A percentile compares a stretch with the other conserved stretches of the same genome.
phyloP scores from a whole-genome alignment of 1,140 invertebrate species.

The Panagrolaimus sp. region DNA sequence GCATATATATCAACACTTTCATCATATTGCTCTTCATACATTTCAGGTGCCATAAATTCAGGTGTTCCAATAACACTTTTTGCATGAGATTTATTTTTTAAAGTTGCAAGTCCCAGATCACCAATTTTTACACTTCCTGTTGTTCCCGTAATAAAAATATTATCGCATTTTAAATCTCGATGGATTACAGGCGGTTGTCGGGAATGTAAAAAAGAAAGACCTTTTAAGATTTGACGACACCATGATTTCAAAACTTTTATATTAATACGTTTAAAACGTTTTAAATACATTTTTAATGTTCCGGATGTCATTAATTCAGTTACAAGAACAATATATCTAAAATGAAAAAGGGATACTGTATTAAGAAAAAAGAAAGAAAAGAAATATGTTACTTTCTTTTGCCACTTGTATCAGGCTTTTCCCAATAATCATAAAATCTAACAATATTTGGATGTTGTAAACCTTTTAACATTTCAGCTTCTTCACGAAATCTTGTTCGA shows the following conservation, averaged over 20 bases:
- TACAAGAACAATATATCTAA: slow-evolving; percentile 92
- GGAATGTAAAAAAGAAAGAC: slow-evolving; percentile 91
- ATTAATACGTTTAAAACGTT: slow-evolving; percentile 95
- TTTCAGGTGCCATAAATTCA: slow-evolving; percentile 67
- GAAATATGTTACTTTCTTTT: slow-evolving; percentile 64
- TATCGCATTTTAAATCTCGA: slow-evolving; percentile 80
- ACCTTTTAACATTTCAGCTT: slow-evolving; percentile 98
- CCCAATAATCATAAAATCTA: slow-evolving; percentile 98
- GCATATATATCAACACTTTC: slow-evolving; percentile 98
- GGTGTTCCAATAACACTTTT: slow-evolving; percentile 89
- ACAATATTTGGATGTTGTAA: slow-evolving; percentile 99
- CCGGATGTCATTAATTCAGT: slow-evolving; percentile 99
- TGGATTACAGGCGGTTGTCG: slow-evolving; percentile 95
- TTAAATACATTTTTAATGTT: slow-evolving; percentile 90
- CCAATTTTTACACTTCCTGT: slow-evolving; percentile 90
- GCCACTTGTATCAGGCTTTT: slow-evolving; percentile 71
- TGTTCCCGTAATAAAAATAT: slow-evolving; percentile 94
- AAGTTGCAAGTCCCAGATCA: slow-evolving; percentile 90
- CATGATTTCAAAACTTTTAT: slow-evolving; percentile 92
- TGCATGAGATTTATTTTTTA: slow-evolving; percentile 97
- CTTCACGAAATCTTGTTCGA: slow-evolving; percentile 88
- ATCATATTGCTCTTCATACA: slow-evolving; percentile 99
- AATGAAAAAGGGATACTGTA: not conserved
- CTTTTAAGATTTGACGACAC: slow-evolving; percentile 95
- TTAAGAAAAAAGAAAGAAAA: too few relatives aligned